Evolutionary conservation across 2,113 vertebrate genomes (phyloP).

Genomic region (Amazona guildingii): DNA sequence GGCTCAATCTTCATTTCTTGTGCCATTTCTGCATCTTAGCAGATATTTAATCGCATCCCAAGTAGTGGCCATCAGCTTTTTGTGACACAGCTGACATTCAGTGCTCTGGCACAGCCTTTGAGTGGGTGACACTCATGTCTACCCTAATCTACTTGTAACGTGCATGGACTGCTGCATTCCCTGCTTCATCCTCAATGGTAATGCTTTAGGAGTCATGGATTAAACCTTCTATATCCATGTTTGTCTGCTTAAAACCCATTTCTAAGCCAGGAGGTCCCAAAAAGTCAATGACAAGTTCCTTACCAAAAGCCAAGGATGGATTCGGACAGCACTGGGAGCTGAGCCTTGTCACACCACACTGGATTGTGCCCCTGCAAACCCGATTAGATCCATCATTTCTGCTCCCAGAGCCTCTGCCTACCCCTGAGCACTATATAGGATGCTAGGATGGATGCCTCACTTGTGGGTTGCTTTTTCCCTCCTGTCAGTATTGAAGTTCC

Average conservation of each 20-base stretch:
- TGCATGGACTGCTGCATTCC: not conserved
- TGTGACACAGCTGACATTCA: not conserved
- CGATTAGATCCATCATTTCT: not conserved
- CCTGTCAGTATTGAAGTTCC: not conserved
- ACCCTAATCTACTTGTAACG: slow-evolving; percentile 30
- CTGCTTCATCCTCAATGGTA: not conserved
- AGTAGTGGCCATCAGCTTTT: not conserved
- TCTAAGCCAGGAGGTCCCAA: not conserved
- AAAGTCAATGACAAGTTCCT: not conserved
- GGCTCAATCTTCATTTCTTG: slow-evolving; percentile 19
- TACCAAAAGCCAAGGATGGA: not conserved
- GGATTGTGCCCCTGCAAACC: not conserved
- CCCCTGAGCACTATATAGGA: not conserved
- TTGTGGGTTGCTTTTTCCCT: not conserved
- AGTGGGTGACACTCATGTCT: not conserved
- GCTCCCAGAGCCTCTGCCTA: not conserved
- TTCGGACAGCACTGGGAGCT: not conserved
- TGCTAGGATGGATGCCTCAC: not conserved
- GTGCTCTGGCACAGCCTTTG: not conserved
- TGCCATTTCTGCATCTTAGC: slow-evolving; percentile 3
- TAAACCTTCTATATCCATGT: not conserved
- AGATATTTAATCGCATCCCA: not conserved
- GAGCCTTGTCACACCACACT: not conserved
- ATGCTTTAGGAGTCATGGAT: not conserved
- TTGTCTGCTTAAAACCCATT: not conserved